phyloP scores from a whole-genome alignment of 2,797 vertebrate species.

The Coccyzus lansbergi region DNA sequence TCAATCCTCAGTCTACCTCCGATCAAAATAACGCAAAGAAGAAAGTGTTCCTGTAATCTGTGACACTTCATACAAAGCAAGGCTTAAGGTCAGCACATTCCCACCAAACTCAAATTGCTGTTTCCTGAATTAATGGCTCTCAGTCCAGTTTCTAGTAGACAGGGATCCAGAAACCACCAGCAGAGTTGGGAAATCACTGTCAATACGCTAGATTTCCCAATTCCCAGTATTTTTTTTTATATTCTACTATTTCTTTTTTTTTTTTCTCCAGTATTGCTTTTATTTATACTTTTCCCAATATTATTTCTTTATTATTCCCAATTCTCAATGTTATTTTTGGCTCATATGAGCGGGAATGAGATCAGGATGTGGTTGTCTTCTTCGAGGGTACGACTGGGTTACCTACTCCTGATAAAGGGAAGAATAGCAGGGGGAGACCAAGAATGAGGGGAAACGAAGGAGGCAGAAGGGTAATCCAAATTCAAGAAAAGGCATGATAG shows the following conservation, averaged over 20 bases:
- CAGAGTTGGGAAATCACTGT: not conserved
- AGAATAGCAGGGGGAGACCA: not conserved
- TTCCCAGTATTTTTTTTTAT: not conserved
- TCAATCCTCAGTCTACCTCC: not conserved
- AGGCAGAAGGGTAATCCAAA: not conserved
- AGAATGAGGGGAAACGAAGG: not conserved
- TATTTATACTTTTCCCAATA: no score
- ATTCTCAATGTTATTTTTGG: not conserved
- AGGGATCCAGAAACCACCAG: not conserved
- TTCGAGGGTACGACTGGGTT: not conserved
- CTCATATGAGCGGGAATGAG: not conserved
- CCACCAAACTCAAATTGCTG: not conserved
- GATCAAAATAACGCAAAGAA: not conserved
- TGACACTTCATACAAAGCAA: not conserved
- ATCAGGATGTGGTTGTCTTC: not conserved
- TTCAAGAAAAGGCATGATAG: not conserved
- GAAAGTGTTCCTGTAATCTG: not conserved
- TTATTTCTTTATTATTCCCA: not conserved
- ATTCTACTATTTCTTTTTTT: no score
- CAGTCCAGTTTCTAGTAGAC: conserved; percentile 1
- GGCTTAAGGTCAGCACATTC: not conserved
- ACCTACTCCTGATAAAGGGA: not conserved
- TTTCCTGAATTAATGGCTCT: not conserved
- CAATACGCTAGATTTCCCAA: not conserved
- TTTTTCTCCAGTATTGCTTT: no score